Evolutionary conservation across 2,113 vertebrate genomes (phyloP), one percentile per base, ranked within the genome.

Genomic region (Melanostigma gelatinosum): DNA sequence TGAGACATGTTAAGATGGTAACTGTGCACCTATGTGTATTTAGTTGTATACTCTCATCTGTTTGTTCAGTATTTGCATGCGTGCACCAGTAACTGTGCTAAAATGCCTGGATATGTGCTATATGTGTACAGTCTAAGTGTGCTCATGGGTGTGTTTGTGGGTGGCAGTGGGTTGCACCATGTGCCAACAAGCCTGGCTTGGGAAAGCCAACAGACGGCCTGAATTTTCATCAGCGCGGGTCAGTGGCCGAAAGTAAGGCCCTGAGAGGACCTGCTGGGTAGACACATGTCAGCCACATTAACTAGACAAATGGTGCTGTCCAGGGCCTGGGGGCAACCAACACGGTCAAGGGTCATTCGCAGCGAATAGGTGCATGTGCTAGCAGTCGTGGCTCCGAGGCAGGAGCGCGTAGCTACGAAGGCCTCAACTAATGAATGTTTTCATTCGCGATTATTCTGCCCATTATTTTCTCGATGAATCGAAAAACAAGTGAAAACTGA

Each of bases 251-350:
- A 84, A 75, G 80, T 83, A 77, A 87, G 76, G 80, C 86, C 84
- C 84, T 70, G 79, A 83, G 89, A 88, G 75, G 72, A 86, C 92
- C 90, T 91, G 90, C 92, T 93, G 93, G 75, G 85, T 50, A 83
- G 86, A 87, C 93, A 94, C 92, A 90, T 91, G 90, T 91, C 83
- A 72, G 80, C 88, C 60, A 57, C 86, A 73, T 83, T 69, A 77
- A 88, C 78, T 80, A 72, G 89, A 90, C 88, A 91, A 91, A 89
- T 85, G 86, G 82, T 72, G 63, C 82, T 24, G 74, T 46, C 70
- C 62, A 27, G 75, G 69, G 58, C 82, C 77, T 18, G 16, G 76
- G 85, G 82, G 62, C 75, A 74, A 79, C 72, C 79, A 79, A 20
- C 52, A 66, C 82, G 85, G 89, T 92, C 86, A 88, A 52, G 71